Evolutionary conservation across 2,888 invertebrate species (phyloP).

Genomic region (Eristalinus aeneus): DNA sequence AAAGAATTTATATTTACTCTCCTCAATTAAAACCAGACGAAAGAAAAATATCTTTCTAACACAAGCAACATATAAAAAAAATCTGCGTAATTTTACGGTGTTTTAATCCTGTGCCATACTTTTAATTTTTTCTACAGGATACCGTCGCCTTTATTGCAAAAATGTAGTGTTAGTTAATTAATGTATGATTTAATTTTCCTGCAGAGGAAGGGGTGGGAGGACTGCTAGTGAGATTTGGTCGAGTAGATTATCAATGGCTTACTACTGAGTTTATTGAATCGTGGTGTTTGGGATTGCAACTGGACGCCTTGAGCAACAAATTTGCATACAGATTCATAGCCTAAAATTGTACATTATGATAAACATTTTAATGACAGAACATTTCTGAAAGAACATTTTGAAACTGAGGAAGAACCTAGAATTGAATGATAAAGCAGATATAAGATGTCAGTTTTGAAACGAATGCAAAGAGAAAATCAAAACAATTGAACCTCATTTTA

Average conservation of each 20-base stretch:
- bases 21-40: background rate
- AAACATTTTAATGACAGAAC: no score
- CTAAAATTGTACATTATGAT: no score
- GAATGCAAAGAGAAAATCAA: no score
- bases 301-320: no score
- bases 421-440: no score
- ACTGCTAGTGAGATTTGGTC: background rate
- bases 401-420: no score
- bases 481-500: no score
- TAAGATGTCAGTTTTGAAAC: no score
- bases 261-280: no score
- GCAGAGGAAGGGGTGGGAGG: background rate
- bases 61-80: background rate
- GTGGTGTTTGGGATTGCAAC: no score
- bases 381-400: no score
- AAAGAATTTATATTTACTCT: constrained; percentile 22
- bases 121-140: background rate
- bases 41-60: background rate
- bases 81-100: background rate
- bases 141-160: background rate
- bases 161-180: background rate
- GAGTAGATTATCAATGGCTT: background rate
- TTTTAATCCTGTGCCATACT: background rate
- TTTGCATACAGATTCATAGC: no score
- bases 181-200: background rate